Evolutionary conservation across 2,888 invertebrate genomes (phyloP).

Genomic region (Mystacides longicornis): DNA sequence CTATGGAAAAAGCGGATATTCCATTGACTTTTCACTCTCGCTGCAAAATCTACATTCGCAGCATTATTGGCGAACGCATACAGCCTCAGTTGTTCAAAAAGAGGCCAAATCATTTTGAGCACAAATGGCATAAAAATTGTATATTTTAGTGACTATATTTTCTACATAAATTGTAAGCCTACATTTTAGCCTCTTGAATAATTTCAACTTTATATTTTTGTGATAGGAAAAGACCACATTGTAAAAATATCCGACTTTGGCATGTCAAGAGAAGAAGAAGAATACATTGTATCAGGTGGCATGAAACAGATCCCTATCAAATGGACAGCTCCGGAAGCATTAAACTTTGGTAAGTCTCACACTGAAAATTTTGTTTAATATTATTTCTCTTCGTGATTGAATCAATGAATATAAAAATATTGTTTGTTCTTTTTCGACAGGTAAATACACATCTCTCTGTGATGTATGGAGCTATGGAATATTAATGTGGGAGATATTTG

Average conservation of each 20-base stretch:
- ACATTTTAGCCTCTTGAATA: no score
- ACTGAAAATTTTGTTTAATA: neutral
- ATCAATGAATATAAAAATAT: neutral
- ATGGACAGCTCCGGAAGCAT: constrained; percentile 96
- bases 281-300: constrained; percentile 93
- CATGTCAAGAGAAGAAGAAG: constrained; percentile 95
- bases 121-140: no score
- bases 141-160: no score
- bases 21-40: no score
- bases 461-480: constrained; percentile 98
- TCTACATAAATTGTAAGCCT: no score
- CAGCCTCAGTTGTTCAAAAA: no score
- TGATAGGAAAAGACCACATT: constrained; percentile 69
- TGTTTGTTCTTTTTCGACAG: no score
- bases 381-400: neutral
- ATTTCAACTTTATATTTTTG: no score
- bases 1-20: no score
- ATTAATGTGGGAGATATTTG: constrained; percentile 94
- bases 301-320: constrained; percentile 99
- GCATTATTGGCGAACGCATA: no score
- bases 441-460: constrained; percentile 89
- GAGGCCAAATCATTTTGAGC: no score
- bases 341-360: constrained; percentile 74
- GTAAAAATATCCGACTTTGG: constrained; percentile 98
- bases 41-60: no score